A percentile compares a stretch with the other conserved stretches of the same genome.
Conservation (phyloP, 2,797 vertebrate species). For the Chelonia mydas region DNA sequence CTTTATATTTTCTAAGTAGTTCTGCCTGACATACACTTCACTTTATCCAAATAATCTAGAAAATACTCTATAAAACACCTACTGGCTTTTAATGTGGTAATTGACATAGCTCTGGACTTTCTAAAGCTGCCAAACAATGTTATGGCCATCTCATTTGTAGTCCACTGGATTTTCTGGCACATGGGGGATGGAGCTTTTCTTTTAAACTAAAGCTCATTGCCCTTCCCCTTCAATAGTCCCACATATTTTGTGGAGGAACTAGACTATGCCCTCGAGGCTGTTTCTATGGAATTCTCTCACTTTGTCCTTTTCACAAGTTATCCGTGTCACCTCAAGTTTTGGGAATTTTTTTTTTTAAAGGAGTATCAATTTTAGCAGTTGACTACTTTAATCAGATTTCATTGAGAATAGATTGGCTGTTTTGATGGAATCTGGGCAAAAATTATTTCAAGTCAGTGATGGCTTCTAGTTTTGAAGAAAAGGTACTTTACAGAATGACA, state of each 20-base stretch:
- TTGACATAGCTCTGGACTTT: conserved; percentile 45
- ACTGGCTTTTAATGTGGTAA: conserved; percentile 39
- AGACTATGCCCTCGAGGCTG: background rate
- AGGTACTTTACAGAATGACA: background rate
- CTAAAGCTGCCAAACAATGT: conserved; percentile 53
- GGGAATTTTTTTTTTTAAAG: background rate
- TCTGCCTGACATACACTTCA: background rate
- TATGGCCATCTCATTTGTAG: background rate
- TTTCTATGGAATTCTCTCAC: background rate
- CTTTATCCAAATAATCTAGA: conserved; percentile 37
- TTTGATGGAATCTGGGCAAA: background rate
- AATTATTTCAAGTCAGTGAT: background rate
- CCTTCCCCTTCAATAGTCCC: conserved; percentile 32
- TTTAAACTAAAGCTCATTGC: conserved; percentile 36
- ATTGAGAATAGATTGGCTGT: background rate
- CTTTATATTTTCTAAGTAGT: background rate
- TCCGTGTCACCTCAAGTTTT: background rate
- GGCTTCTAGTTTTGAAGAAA: background rate
- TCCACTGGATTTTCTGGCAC: background rate
- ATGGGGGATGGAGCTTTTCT: background rate
- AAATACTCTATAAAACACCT: conserved; percentile 31
- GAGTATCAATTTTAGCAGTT: background rate
- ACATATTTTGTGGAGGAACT: conserved; percentile 39
- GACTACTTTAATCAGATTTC: background rate
- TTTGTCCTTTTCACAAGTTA: background rate